Base-by-base conservation (phyloP, 2,113 vertebrate species). In the Taurulus bubalis region DNA sequence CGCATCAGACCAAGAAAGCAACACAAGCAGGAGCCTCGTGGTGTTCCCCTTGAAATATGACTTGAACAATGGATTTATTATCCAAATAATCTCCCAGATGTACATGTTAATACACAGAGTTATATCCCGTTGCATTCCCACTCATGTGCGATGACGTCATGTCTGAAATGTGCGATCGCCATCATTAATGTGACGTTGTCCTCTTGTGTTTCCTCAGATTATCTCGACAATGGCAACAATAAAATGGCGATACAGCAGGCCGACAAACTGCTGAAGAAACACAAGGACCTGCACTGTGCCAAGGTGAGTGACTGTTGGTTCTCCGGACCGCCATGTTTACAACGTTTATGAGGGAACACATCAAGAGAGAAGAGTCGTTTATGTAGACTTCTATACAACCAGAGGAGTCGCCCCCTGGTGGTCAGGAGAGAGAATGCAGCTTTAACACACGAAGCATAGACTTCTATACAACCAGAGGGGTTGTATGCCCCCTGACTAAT, bases 221-320 rank as follows among this genome's bases (percentile, higher is more conserved):
- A 99, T 89, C 97, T 99, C 14, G 98, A 99, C 85, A 99, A 99
- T 97, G 98, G 98, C 92, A 99, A 99, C 96, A 99, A 99, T 93
- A 99, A 99, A 94, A 99, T 99, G 98, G 98, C 98, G 30, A 98
- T 99, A 92, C 98, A 99, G 93, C 98, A 99, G 90, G 98, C 98
- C 0, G 98, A 99, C 85, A 99, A 99, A 77, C 90, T 99, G 93
- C 96, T 99, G 83, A 99, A 99, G 92, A 99, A 99, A 87, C 98
- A 99, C 86, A 99, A 96, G 85, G 98, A 99, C 91, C 96, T 99
- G 89, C 97, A 99, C 94, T 99, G 98, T 91, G 98, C 98, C 55
- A 99, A 99, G 97, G 98, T 99, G 88, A 79, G 92, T 85, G 32
- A 53, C 69, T n/a, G n/a, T n/a, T n/a, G n/a, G n/a, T n/a, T n/a